Conservation (phyloP, 2,888 invertebrate genomes). For the Phortica okadai region DNA sequence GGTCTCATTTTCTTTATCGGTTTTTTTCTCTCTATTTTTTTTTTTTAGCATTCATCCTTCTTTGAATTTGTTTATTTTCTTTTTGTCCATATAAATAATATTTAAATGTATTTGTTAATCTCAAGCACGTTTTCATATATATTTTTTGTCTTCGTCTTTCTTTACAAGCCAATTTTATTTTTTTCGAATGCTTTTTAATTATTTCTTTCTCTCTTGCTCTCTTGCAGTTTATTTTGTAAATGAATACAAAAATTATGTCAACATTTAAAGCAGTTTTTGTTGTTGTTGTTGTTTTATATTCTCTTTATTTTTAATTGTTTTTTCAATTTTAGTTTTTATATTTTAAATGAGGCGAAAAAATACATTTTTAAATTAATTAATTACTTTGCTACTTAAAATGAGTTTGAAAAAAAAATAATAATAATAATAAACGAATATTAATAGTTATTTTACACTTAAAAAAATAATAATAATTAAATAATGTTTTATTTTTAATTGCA, state of each 20-base stretch:
- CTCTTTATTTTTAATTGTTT: neutral
- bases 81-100: slow-evolving; percentile 17
- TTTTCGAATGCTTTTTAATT: no score
- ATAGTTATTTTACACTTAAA: neutral
- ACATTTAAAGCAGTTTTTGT: no score
- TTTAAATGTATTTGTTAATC: neutral
- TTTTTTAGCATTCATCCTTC: neutral
- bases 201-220: no score
- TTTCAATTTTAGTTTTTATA: neutral
- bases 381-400: no score
- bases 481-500: neutral
- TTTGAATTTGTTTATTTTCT: neutral
- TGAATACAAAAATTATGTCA: no score
- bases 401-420: neutral
- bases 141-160: no score
- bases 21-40: neutral
- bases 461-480: slow-evolving; percentile 3
- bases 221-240: no score
- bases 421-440: neutral
- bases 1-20: slow-evolving; percentile 28
- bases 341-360: slow-evolving; percentile 14
- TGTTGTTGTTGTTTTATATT: no score
- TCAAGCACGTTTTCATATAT: no score
- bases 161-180: no score
- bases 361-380: neutral